A percentile compares a stretch with the other conserved stretches of the same genome.
These are phyloP conservation scores for Tachuris rubrigastra DNA, from an alignment of 2,113 vertebrate species.

Conservation along the genomic window DNA sequence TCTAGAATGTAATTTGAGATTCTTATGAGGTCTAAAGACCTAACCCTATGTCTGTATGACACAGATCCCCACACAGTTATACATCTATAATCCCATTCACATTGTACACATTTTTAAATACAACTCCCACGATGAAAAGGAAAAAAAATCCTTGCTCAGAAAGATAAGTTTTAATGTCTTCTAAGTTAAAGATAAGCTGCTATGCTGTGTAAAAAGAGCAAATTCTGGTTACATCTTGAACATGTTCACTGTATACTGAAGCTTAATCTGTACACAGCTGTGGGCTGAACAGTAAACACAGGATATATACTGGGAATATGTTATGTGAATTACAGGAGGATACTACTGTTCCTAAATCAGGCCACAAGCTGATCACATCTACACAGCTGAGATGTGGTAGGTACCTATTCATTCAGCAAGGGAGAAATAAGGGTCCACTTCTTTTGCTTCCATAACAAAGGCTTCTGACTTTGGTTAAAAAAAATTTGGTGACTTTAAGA, in stretches of 20 bases:
- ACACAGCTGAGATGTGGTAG: background rate
- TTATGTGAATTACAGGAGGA: background rate
- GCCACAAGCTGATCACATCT: background rate
- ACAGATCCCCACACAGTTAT: background rate
- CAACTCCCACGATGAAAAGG: background rate
- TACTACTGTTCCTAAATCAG: background rate
- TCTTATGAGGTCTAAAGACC: background rate
- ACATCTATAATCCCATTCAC: background rate
- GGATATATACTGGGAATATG: background rate
- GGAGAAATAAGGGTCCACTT: background rate
- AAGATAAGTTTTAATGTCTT: background rate
- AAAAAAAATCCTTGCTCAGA: background rate
- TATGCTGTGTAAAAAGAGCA: background rate
- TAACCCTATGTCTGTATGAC: background rate
- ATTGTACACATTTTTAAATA: background rate
- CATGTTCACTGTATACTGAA: background rate
- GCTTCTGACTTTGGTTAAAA: background rate
- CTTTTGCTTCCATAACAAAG: background rate
- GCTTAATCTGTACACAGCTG: background rate
- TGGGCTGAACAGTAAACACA: background rate
- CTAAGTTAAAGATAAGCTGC: background rate
- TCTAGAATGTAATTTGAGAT: background rate
- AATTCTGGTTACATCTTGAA: background rate
- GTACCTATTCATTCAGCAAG: background rate
- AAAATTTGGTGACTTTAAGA: background rate